Conservation (phyloP, 2,113 vertebrate genomes). For the Stegastes partitus region DNA sequence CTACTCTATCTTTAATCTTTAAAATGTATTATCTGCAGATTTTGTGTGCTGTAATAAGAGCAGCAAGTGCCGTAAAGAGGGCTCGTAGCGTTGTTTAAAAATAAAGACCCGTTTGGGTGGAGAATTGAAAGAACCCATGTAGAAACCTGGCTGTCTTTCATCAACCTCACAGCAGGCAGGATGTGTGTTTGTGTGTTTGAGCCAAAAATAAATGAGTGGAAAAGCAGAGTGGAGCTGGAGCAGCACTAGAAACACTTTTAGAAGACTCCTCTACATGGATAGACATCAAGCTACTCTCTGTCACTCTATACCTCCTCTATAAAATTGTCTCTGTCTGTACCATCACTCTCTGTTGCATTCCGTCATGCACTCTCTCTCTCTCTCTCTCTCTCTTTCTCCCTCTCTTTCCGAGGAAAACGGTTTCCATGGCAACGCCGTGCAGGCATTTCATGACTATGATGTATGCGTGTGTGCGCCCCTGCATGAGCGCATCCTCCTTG, state of each 20-base stretch:
- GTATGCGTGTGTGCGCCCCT: neutral
- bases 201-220: conserved; percentile 44
- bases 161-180: conserved; percentile 30
- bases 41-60: neutral
- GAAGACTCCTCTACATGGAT: neutral
- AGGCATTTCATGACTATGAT: conserved; percentile 47
- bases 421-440: conserved; percentile 65
- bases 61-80: neutral
- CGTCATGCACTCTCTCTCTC: neutral
- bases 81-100: neutral
- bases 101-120: neutral
- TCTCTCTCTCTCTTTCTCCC: neutral
- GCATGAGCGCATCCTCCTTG: conserved; percentile 5
- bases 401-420: conserved; percentile 39
- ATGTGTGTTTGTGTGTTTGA: neutral
- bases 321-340: neutral
- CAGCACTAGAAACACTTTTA: neutral
- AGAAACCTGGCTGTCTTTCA: conserved; percentile 19
- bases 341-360: conserved; percentile 4
- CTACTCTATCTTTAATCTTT: neutral
- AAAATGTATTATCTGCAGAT: neutral
- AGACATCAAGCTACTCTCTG: conserved; percentile 15
- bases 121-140: conserved; percentile 3
- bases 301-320: neutral
- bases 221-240: conserved; percentile 6